Percentiles rank a stretch among this genome's conserved stretches.
phyloP scores from a whole-genome alignment of 2,888 invertebrate species.

The Ditula angustiorana region DNA sequence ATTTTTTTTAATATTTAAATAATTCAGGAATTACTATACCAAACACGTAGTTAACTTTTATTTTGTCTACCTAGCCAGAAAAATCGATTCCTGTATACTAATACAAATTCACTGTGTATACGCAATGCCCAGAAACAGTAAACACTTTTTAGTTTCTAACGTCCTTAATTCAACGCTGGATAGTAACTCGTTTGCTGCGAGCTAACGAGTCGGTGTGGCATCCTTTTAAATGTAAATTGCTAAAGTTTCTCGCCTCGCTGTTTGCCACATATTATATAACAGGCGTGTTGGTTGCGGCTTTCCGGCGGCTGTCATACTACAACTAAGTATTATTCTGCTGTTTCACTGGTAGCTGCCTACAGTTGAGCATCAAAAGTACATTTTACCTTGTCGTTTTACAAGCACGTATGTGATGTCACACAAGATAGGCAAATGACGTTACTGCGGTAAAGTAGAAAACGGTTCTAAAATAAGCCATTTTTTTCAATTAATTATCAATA shows the following conservation, averaged over 20 bases:
- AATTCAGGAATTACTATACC: too few relatives aligned
- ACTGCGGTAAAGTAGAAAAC: too few relatives aligned
- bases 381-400: too few relatives aligned
- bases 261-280: conserved; percentile 21
- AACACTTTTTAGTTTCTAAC: conserved; percentile 16
- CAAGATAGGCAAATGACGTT: too few relatives aligned
- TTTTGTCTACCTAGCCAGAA: too few relatives aligned
- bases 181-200: not conserved
- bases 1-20: too few relatives aligned
- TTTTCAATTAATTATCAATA: too few relatives aligned
- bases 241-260: conserved; percentile 33
- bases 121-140: not conserved
- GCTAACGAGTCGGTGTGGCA: conserved; percentile 33
- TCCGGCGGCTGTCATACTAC: not conserved
- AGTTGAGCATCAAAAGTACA: too few relatives aligned
- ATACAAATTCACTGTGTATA: not conserved
- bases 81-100: too few relatives aligned
- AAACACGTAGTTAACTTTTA: too few relatives aligned
- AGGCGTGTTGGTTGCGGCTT: conserved; percentile 14
- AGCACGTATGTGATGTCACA: too few relatives aligned
- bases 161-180: conserved; percentile 16
- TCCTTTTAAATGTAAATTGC: conserved; percentile 35
- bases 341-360: not conserved
- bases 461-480: too few relatives aligned
- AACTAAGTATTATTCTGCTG: not conserved